These are phyloP conservation scores for Buathra laborator DNA, from an alignment of 2,888 invertebrate species.

Conservation along the genomic window DNA sequence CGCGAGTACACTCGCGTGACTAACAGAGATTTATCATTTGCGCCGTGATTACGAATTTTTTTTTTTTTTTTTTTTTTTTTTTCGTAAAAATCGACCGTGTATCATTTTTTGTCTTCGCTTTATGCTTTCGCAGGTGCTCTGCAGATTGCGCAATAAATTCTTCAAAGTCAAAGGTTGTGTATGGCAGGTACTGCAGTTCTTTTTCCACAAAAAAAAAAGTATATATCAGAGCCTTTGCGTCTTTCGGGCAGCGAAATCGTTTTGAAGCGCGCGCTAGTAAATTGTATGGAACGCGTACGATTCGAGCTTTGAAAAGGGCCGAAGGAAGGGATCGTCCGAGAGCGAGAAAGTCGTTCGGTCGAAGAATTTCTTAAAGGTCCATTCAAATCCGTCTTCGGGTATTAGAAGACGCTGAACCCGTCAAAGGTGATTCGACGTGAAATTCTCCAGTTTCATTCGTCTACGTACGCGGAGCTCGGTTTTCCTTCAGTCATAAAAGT, in stretches of 20 bases:
- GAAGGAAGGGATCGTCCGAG: not conserved
- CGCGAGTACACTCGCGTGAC: not conserved
- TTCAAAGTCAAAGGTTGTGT: not conserved
- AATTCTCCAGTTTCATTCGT: not conserved
- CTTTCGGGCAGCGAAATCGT: not conserved
- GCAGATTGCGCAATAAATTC: not conserved
- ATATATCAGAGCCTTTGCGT: not conserved
- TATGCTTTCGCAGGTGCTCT: not conserved
- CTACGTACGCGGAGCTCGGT: not conserved
- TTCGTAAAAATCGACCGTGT: not conserved
- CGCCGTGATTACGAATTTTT: not conserved
- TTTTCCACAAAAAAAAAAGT: not conserved
- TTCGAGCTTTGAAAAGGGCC: slow-evolving; percentile 3
- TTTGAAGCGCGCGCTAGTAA: not conserved
- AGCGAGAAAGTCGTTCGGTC: not conserved
- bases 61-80: not conserved
- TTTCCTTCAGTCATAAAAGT: slow-evolving; percentile 7
- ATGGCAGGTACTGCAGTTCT: not conserved
- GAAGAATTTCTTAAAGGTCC: slow-evolving; percentile 15
- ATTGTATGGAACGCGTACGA: slow-evolving; percentile 10
- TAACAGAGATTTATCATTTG: not conserved
- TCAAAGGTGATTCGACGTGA: slow-evolving; percentile 24
- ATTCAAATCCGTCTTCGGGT: slow-evolving; percentile 31
- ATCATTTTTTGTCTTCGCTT: not conserved
- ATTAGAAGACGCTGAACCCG: not conserved